Percentiles rank a stretch among this genome's conserved stretches.
Evolutionary conservation across 2,888 invertebrate species (phyloP).

Genomic region (Empis livida): DNA sequence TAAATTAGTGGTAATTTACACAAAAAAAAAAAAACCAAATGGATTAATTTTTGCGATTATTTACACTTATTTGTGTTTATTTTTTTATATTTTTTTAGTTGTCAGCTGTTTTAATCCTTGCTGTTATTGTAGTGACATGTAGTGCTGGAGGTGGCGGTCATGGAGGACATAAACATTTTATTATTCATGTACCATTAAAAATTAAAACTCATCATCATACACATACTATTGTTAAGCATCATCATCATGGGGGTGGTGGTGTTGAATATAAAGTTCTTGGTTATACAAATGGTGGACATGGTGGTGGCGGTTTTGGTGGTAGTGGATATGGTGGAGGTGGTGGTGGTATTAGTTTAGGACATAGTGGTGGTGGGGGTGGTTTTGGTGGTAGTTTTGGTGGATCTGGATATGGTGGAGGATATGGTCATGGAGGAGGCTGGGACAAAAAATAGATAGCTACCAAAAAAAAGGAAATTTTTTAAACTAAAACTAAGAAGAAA

Average conservation of each 20-base stretch:
- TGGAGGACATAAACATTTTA: constrained; percentile 52
- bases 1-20: constrained; percentile 40
- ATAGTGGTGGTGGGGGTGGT: constrained; percentile 37
- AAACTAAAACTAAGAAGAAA: neutral
- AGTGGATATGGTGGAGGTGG: constrained; percentile 38
- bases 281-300: constrained; percentile 57
- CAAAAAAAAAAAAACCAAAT: constrained; percentile 9
- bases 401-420: neutral
- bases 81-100: constrained; percentile 15
- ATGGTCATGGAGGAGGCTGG: neutral
- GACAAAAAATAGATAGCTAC: neutral
- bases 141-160: constrained; percentile 35
- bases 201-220: constrained; percentile 66
- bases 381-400: neutral
- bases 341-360: constrained; percentile 29
- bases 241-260: neutral
- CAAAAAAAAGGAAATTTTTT: no score
- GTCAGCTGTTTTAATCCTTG: constrained; percentile 32
- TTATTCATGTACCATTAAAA: constrained; percentile 67
- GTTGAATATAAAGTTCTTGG: constrained; percentile 24
- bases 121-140: constrained; percentile 36
- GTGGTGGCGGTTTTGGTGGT: constrained; percentile 39
- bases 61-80: neutral
- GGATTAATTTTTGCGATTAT: neutral
- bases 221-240: constrained; percentile 40